Conservation (phyloP, 1,140 invertebrate genomes). For the Drosophila lacteicornis region DNA sequence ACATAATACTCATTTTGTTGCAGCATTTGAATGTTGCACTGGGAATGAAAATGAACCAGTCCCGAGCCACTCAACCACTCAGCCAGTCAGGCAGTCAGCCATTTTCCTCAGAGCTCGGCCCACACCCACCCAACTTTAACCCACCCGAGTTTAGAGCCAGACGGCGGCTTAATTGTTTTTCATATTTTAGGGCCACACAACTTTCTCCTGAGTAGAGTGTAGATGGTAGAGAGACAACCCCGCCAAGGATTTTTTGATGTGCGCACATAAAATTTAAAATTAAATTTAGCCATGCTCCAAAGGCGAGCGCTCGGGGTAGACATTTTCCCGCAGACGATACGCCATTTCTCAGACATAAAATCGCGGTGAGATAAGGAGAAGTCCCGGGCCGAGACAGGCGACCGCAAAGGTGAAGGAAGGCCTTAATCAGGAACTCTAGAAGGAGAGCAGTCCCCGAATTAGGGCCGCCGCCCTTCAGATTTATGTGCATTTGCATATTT, state of each 20-base stretch:
- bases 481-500: slow-evolving; percentile 58
- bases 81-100: slow-evolving; percentile 44
- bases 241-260: slow-evolving; percentile 72
- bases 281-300: slow-evolving; percentile 67
- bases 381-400: slow-evolving; percentile 9
- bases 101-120: slow-evolving; percentile 34
- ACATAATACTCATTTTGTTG: slow-evolving; percentile 80
- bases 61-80: slow-evolving; percentile 33
- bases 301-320: slow-evolving; percentile 44
- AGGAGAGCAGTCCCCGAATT: slow-evolving; percentile 27
- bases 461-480: slow-evolving; percentile 16
- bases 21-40: slow-evolving; percentile 59
- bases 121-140: slow-evolving; percentile 13
- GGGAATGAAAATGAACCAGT: slow-evolving; percentile 40
- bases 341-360: slow-evolving; percentile 65
- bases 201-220: slow-evolving; percentile 28
- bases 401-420: slow-evolving; percentile 23
- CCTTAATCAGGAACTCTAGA: slow-evolving; percentile 35
- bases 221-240: slow-evolving; percentile 22
- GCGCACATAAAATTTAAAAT: slow-evolving; percentile 80
- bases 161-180: slow-evolving; percentile 76
- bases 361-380: slow-evolving; percentile 12
- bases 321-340: slow-evolving; percentile 59
- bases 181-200: slow-evolving; percentile 76
- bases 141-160: slow-evolving; percentile 47